Evolutionary conservation across 2,888 invertebrate genomes (phyloP).

Genomic region (Spodoptera littoralis): DNA sequence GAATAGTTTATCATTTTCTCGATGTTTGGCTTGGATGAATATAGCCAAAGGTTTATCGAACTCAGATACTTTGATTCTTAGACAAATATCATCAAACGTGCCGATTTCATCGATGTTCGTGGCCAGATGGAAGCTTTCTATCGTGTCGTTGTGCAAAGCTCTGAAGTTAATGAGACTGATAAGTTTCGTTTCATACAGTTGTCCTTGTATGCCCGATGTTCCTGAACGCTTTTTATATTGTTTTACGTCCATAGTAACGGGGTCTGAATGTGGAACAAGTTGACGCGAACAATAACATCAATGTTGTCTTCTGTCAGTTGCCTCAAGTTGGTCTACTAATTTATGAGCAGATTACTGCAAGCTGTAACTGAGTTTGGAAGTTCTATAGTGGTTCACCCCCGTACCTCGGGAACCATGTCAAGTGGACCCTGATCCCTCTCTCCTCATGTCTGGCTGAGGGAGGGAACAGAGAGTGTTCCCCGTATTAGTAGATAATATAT

Average conservation of each 20-base stretch:
- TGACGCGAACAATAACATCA: no score
- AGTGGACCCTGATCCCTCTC: no score
- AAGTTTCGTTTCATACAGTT: conserved; percentile 53
- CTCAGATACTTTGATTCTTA: conserved; percentile 36
- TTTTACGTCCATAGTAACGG: neutral
- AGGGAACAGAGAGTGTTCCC: no score
- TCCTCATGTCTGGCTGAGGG: no score
- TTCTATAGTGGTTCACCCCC: no score
- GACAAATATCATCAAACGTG: conserved; percentile 50
- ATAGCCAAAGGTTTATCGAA: conserved; percentile 23
- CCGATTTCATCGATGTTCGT: conserved; percentile 49
- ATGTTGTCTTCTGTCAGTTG: no score
- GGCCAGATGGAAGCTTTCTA: conserved; percentile 47
- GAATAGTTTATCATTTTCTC: conserved; percentile 32
- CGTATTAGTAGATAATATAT: no score
- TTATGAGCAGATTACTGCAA: no score
- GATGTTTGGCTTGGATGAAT: conserved; percentile 51
- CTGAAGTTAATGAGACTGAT: conserved; percentile 46
- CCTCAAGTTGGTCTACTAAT: no score
- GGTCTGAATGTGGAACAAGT: no score
- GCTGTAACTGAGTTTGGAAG: no score
- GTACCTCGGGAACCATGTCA: no score
- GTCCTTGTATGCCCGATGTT: conserved; percentile 51
- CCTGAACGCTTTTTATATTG: conserved; percentile 30
- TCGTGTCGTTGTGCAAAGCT: conserved; percentile 17